Conservation (phyloP, 2,113 vertebrate genomes). For the Zeus faber region DNA sequence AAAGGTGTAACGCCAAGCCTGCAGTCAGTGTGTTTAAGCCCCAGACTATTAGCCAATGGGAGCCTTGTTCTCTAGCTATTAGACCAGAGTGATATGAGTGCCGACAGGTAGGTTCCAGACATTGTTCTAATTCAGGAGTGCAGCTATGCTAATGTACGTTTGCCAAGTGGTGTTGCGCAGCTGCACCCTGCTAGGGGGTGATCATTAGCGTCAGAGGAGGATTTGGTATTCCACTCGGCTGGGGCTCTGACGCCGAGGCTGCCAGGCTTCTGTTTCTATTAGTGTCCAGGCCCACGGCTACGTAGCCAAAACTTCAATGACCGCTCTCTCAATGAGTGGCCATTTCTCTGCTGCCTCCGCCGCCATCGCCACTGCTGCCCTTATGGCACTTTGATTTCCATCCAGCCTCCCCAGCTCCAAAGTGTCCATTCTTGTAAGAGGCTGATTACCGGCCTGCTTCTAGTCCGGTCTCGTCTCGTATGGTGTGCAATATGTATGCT, state of each 20-base stretch:
- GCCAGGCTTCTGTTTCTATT: conserved; percentile 65
- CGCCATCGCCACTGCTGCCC: conserved; percentile 51
- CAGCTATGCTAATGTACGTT: conserved; percentile 54
- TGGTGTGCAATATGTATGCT: not conserved
- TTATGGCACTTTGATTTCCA: too few species aligned
- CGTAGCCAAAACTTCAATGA: conserved; percentile 55
- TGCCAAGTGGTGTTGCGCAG: conserved; percentile 50
- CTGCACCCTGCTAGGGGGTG: conserved; percentile 54
- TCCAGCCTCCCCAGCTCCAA: too few species aligned
- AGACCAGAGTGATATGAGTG: conserved; percentile 12
- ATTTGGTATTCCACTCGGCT: conserved; percentile 57
- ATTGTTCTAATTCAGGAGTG: conserved; percentile 54
- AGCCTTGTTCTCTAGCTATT: conserved; percentile 38
- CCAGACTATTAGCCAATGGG: conserved; percentile 8
- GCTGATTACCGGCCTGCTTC: too few species aligned
- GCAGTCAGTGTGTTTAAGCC: conserved; percentile 15
- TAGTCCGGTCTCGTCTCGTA: too few species aligned
- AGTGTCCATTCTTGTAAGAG: too few species aligned
- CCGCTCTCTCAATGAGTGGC: conserved; percentile 41
- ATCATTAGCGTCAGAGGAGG: conserved; percentile 61
- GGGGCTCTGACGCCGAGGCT: conserved; percentile 48
- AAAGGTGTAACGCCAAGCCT: conserved; percentile 10
- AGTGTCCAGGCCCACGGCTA: conserved; percentile 52
- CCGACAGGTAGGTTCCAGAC: conserved; percentile 24
- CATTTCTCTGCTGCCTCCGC: conserved; percentile 33